Percentiles rank a stretch among this genome's conserved stretches.
phyloP scores from a whole-genome alignment of 2,113 vertebrate genomes.

The Scytalopus superciliaris region DNA sequence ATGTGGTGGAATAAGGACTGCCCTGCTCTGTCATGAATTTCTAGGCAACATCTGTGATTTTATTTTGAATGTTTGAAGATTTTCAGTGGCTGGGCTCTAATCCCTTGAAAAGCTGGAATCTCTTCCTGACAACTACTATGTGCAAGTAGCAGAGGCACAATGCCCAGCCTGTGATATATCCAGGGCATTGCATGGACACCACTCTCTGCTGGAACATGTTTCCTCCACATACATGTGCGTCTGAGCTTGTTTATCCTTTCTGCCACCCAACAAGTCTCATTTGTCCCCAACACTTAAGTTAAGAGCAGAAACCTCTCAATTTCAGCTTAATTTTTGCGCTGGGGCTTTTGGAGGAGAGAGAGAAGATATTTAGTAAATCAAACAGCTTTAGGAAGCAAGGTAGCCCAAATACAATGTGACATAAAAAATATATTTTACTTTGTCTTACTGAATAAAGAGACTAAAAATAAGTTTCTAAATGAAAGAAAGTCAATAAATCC shows the following conservation, averaged over 20 bases:
- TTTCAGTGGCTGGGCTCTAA: neutral
- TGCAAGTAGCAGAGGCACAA: neutral
- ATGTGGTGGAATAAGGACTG: neutral
- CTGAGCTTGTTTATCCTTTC: neutral
- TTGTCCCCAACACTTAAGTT: neutral
- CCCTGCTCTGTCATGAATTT: neutral
- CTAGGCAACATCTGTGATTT: neutral
- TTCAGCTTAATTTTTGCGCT: neutral
- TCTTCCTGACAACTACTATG: neutral
- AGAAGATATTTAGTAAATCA: neutral
- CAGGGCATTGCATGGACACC: neutral
- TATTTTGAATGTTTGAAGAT: neutral
- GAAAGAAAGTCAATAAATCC: neutral
- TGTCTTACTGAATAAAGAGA: neutral
- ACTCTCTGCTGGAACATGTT: neutral
- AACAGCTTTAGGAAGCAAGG: neutral
- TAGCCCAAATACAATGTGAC: neutral
- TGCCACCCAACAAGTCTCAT: neutral
- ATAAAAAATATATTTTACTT: neutral
- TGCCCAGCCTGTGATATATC: neutral
- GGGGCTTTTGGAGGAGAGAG: neutral
- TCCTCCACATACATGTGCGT: fast-evolving
- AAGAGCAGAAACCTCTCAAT: neutral
- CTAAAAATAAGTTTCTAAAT: neutral
- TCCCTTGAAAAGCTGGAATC: neutral